Conservation (phyloP, 2,113 vertebrate species). For the Heterotilapia buettikoferi region DNA sequence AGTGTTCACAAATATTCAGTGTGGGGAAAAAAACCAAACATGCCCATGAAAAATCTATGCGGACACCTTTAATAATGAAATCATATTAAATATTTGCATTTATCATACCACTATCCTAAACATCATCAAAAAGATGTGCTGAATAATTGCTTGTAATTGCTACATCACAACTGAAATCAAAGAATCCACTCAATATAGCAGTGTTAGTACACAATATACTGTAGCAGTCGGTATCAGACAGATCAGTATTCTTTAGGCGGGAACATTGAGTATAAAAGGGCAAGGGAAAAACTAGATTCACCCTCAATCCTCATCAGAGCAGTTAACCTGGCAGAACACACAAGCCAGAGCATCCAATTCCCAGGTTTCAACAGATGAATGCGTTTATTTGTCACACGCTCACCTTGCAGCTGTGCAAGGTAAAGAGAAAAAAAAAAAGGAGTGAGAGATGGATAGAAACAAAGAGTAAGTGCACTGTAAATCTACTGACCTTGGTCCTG, state of each 20-base stretch:
- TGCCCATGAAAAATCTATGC: not conserved
- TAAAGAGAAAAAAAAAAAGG: not conserved
- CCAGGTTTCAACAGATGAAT: not conserved
- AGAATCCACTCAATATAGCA: not conserved
- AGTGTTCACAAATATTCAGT: not conserved
- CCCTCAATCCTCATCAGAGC: conserved; percentile 15
- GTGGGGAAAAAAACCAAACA: not conserved
- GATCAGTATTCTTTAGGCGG: not conserved
- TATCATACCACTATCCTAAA: not conserved
- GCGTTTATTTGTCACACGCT: not conserved
- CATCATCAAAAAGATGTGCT: not conserved
- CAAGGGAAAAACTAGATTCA: not conserved
- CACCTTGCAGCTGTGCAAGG: not conserved
- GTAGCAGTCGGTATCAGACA: not conserved
- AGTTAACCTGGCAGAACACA: conserved; percentile 14
- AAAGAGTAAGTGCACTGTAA: conserved; percentile 8
- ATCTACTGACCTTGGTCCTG: conserved; percentile 56
- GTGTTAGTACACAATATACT: not conserved
- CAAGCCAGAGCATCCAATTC: not conserved
- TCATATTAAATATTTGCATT: not conserved
- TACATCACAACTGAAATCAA: not conserved
- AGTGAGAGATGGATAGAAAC: conserved; percentile 10
- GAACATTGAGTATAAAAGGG: not conserved
- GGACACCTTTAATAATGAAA: not conserved
- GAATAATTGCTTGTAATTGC: not conserved